These are phyloP conservation scores for Conopomorpha cramerella DNA, from an alignment of 1,140 invertebrate genomes.

Conservation along the genomic window DNA sequence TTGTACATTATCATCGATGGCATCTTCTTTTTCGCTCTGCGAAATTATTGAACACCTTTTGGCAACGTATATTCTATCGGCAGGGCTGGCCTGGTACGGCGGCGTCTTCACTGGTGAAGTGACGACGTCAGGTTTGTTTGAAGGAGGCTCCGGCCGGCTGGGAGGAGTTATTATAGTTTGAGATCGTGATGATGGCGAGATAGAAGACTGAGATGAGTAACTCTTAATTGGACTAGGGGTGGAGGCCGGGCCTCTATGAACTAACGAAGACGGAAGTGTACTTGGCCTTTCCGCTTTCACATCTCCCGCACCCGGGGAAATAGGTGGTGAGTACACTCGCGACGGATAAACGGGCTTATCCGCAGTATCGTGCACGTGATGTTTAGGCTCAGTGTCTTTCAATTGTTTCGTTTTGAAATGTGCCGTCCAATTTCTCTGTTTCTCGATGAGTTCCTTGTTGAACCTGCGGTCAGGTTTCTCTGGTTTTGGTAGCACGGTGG, in stretches of 20 bases:
- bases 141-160: no score
- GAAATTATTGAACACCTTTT: no score
- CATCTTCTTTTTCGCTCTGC: no score
- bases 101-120: no score
- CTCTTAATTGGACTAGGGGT: conserved; percentile 50
- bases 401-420: conserved; percentile 81
- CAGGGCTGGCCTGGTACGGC: no score
- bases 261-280: conserved; percentile 33
- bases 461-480: conserved; percentile 82
- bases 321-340: conserved; percentile 45
- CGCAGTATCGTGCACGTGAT: conserved; percentile 30
- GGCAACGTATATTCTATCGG: no score
- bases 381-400: conserved; percentile 62
- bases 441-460: conserved; percentile 86
- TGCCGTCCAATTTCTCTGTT: conserved; percentile 88
- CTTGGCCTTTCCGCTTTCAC: conserved; percentile 37
- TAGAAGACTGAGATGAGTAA: conserved; percentile 20
- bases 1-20: no score
- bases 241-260: conserved; percentile 37
- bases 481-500: conserved; percentile 64
- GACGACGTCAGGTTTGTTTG: no score
- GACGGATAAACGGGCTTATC: conserved; percentile 44
- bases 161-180: conserved; percentile 26
- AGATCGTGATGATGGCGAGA: conserved; percentile 33
- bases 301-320: conserved; percentile 40